Evolutionary conservation across 2,888 invertebrate species (phyloP).

Genomic region (Meloe dianella): DNA sequence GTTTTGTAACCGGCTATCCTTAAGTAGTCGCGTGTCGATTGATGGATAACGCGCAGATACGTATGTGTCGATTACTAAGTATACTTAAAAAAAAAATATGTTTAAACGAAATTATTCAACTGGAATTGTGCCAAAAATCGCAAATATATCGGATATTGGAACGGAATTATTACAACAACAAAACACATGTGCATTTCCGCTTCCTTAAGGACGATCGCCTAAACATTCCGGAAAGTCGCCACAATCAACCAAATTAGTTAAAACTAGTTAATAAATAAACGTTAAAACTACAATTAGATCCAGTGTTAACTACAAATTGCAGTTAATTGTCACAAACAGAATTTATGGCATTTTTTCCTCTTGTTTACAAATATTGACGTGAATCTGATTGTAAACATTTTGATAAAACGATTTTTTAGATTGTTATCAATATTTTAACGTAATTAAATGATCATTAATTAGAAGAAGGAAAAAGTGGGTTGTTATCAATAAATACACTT

Average conservation of each 20-base stretch:
- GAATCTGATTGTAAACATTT: not conserved
- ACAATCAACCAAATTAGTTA: not conserved
- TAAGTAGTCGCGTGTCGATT: slow-evolving; percentile 34
- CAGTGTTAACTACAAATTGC: no score
- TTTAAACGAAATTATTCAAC: slow-evolving; percentile 28
- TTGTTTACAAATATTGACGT: not conserved
- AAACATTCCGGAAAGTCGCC: slow-evolving; percentile 6
- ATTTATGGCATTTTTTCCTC: no score
- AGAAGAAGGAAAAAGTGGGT: no score
- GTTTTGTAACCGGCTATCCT: slow-evolving; percentile 30
- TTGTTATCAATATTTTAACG: not conserved
- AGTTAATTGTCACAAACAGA: no score
- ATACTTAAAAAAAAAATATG: slow-evolving; percentile 22
- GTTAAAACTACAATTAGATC: no score
- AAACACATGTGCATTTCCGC: not conserved
- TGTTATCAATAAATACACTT: no score
- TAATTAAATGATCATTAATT: not conserved
- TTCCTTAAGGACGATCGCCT: slow-evolving; percentile 11
- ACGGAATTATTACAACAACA: not conserved
- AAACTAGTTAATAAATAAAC: not conserved
- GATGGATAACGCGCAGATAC: slow-evolving; percentile 33
- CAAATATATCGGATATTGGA: not conserved
- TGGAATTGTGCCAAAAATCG: slow-evolving; percentile 16
- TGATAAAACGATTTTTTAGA: not conserved
- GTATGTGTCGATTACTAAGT: slow-evolving; percentile 25